Conservation (phyloP, 2,888 invertebrate species). For the Artemia sinica region DNA sequence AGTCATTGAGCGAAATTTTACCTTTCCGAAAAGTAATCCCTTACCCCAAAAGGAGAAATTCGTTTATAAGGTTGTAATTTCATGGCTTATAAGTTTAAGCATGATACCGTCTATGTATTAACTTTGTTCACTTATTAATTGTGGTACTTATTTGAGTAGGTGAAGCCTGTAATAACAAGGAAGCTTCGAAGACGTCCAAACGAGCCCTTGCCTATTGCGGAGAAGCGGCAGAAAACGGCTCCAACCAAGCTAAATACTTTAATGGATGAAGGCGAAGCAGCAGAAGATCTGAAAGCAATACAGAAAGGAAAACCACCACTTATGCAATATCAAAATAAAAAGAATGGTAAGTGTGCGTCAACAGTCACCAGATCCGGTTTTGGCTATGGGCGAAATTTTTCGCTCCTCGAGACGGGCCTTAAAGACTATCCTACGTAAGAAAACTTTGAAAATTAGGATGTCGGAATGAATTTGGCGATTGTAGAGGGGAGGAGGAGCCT, state of each 20-base stretch:
- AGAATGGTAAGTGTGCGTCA: neutral
- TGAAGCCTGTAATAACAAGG: slow-evolving; percentile 85
- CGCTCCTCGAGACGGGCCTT: too few species aligned
- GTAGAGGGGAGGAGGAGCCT: too few species aligned
- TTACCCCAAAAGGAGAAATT: too few species aligned
- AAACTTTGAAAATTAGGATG: too few species aligned
- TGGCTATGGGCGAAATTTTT: too few species aligned
- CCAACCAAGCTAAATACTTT: slow-evolving; percentile 68
- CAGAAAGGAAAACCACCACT: slow-evolving; percentile 34
- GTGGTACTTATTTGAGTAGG: slow-evolving; percentile 24
- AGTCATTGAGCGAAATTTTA: too few species aligned
- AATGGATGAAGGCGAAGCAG: slow-evolving; percentile 73
- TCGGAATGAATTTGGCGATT: too few species aligned
- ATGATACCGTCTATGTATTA: neutral
- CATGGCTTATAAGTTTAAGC: slow-evolving; percentile 16
- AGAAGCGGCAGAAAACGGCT: slow-evolving; percentile 59
- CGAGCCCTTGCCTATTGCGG: slow-evolving; percentile 73
- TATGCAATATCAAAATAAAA: slow-evolving; percentile 4
- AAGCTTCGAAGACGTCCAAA: slow-evolving; percentile 80
- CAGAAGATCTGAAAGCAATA: slow-evolving; percentile 64
- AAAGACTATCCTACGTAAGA: too few species aligned
- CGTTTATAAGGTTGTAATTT: too few species aligned
- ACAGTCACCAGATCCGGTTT: too few species aligned
- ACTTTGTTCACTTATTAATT: slow-evolving; percentile 14
- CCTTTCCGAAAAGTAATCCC: too few species aligned